phyloP scores from a whole-genome alignment of 2,888 invertebrate species.

The Teinopalpus imperialis region DNA sequence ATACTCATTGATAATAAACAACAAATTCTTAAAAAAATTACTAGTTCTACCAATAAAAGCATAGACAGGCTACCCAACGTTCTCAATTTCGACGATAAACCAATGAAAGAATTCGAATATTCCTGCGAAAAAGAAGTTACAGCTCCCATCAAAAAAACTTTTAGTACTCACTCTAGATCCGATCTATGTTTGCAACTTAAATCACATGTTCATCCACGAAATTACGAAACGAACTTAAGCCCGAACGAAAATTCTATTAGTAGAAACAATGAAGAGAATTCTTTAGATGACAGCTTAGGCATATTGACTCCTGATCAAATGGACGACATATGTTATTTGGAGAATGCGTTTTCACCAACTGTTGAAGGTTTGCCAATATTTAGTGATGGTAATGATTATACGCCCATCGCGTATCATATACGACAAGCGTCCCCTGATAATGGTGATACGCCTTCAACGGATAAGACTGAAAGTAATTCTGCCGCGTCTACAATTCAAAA shows the following conservation, averaged over 20 bases:
- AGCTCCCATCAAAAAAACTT: slow-evolving; percentile 55
- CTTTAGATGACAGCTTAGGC: slow-evolving; percentile 92
- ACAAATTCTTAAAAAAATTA: slow-evolving; percentile 45
- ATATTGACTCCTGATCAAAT: slow-evolving; percentile 95
- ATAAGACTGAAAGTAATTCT: slow-evolving; percentile 79
- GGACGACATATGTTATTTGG: slow-evolving; percentile 86
- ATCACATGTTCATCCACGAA: slow-evolving; percentile 58
- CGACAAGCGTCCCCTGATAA: slow-evolving; percentile 73
- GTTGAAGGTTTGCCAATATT: slow-evolving; percentile 83
- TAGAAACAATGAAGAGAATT: slow-evolving; percentile 87
- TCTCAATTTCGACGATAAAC: slow-evolving; percentile 71
- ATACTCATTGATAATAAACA: slow-evolving; percentile 34
- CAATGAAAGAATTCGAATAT: slow-evolving; percentile 74
- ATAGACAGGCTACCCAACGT: slow-evolving; percentile 68
- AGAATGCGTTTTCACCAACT: slow-evolving; percentile 85
- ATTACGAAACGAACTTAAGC: slow-evolving; percentile 64
- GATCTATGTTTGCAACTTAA: slow-evolving; percentile 72
- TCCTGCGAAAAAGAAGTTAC: slow-evolving; percentile 69
- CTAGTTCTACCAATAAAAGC: slow-evolving; percentile 50
- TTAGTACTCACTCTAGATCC: slow-evolving; percentile 70
- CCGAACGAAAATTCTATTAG: slow-evolving; percentile 73
- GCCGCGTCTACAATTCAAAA: slow-evolving; percentile 78
- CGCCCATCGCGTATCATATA: too few relatives aligned
- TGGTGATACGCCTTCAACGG: slow-evolving; percentile 80
- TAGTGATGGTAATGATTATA: slow-evolving; percentile 66